Evolutionary conservation across 2,113 vertebrate species (phyloP).

Genomic region (Ceratotherium simum): DNA sequence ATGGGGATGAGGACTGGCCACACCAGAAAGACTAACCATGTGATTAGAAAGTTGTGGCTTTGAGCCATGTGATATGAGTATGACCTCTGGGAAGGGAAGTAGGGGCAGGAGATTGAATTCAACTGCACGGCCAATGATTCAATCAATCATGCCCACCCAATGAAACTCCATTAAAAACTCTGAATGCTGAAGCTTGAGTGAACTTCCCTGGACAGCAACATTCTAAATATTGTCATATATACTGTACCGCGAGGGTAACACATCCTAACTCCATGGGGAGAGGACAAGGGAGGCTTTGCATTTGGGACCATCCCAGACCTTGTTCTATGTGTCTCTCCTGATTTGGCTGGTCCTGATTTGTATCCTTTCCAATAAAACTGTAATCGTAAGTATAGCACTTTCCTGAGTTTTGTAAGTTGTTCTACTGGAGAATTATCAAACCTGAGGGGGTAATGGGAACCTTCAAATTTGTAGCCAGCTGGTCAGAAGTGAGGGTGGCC

Average conservation of each 20-base stretch:
- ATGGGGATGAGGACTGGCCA: not conserved
- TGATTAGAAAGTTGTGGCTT: not conserved
- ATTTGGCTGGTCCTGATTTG: not conserved
- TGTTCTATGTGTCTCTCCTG: not conserved
- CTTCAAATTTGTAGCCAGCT: not conserved
- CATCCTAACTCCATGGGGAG: not conserved
- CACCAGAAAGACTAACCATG: not conserved
- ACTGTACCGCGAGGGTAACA: not conserved
- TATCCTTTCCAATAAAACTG: slow-evolving; percentile 15
- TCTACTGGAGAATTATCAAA: not conserved
- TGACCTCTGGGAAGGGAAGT: not conserved
- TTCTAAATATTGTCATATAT: not conserved
- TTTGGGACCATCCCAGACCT: not conserved
- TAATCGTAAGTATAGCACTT: not conserved
- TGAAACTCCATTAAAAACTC: not conserved
- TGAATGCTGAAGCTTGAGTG: not conserved
- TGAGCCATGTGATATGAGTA: not conserved
- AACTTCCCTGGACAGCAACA: not conserved
- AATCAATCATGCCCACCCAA: not conserved
- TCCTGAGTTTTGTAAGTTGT: not conserved
- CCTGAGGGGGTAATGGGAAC: not conserved
- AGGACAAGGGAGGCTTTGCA: not conserved
- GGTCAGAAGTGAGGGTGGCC: not conserved
- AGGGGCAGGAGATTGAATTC: not conserved
- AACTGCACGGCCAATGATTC: not conserved